Evolutionary conservation across 2,797 vertebrate genomes (phyloP).

Genomic region (Darevskia mixta): DNA sequence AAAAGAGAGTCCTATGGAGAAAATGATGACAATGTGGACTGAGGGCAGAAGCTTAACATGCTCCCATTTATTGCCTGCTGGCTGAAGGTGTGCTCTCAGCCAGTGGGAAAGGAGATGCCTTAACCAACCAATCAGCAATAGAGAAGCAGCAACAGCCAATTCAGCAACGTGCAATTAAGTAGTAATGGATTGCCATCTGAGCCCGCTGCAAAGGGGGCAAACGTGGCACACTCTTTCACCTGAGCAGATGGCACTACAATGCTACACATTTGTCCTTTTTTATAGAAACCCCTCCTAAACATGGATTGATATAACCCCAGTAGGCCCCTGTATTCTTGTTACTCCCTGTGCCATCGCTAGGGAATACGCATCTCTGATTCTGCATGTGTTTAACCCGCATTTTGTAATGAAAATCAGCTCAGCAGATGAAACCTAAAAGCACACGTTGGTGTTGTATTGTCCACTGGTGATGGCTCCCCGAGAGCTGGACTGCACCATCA

Average conservation of each 20-base stretch:
- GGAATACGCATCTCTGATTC: not conserved
- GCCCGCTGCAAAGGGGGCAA: not conserved
- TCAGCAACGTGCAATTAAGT: constrained; percentile 4
- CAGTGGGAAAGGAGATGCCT: not conserved
- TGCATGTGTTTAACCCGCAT: not conserved
- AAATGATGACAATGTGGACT: constrained; percentile 21
- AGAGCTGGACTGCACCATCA: not conserved
- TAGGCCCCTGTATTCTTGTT: constrained; percentile 16
- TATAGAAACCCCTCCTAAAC: constrained; percentile 44
- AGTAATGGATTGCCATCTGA: not conserved
- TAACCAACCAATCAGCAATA: not conserved
- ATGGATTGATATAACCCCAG: constrained; percentile 44
- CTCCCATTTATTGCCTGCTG: constrained; percentile 26
- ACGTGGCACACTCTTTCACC: constrained; percentile 45
- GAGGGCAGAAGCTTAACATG: not conserved
- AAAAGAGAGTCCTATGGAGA: not conserved
- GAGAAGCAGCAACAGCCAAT: constrained; percentile 9
- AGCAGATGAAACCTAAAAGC: not conserved
- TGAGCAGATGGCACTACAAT: constrained; percentile 60
- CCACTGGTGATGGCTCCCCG: not conserved
- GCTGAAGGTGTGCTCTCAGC: constrained; percentile 26
- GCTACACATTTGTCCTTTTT: not conserved
- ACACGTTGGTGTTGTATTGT: not conserved
- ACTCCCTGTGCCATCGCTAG: not conserved
- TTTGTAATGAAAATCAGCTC: not conserved